Evolutionary conservation across 1,140 invertebrate species (phyloP).

Genomic region (Laupala kohalensis): DNA sequence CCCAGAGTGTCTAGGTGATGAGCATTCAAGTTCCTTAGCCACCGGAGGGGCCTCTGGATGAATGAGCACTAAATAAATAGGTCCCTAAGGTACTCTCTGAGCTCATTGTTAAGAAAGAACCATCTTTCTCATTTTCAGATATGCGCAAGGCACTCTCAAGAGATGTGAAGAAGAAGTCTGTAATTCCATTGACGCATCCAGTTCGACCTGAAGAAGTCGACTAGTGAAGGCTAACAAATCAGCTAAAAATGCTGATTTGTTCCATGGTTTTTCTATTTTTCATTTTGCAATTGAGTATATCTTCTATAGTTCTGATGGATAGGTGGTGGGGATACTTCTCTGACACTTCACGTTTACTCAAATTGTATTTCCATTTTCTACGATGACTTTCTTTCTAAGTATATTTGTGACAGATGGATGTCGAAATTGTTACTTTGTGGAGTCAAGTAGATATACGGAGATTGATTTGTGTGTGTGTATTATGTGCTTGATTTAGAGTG

Average conservation of each 20-base stretch:
- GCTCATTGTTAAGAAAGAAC: too few relatives aligned
- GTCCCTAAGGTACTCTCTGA: too few relatives aligned
- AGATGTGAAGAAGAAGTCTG: conserved; percentile 84
- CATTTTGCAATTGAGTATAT: neutral
- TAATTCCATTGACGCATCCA: conserved; percentile 85
- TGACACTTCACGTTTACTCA: neutral
- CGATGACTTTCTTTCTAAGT: neutral
- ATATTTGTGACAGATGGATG: too few relatives aligned
- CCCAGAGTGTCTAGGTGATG: too few relatives aligned
- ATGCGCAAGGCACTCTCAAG: conserved; percentile 95
- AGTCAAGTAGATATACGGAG: too few relatives aligned
- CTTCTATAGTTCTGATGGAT: neutral
- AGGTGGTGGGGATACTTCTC: neutral
- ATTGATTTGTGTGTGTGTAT: too few relatives aligned
- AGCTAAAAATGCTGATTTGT: neutral
- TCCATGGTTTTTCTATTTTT: neutral
- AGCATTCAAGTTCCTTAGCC: too few relatives aligned
- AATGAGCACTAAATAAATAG: too few relatives aligned
- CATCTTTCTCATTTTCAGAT: too few relatives aligned
- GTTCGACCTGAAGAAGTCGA: conserved; percentile 93
- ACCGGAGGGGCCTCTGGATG: too few relatives aligned
- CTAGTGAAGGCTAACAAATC: conserved; percentile 28
- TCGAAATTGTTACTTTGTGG: too few relatives aligned
- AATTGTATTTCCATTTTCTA: neutral
- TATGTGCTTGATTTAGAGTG: too few relatives aligned